Conservation (phyloP, 37 sponge, comb jelly and placozoan species). For the Lycopodina hypogea region DNA sequence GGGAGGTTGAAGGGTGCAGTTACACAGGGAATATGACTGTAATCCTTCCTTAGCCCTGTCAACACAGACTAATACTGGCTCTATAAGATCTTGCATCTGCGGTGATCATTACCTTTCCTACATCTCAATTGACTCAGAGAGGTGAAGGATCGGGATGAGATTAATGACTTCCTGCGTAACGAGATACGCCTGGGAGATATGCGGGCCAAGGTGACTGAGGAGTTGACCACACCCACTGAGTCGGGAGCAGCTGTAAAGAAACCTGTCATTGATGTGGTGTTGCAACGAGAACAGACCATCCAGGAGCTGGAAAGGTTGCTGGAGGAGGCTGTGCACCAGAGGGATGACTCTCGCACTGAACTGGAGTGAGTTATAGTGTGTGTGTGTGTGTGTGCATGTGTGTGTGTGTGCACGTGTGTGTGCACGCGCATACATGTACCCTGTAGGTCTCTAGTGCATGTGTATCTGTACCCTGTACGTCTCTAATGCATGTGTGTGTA, state of each 20-base stretch:
- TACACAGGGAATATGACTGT: too few relatives aligned
- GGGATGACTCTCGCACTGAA: constrained; percentile 3
- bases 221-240: background rate
- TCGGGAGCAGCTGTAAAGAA: background rate
- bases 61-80: too few relatives aligned
- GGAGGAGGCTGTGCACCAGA: constrained; percentile 11
- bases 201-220: constrained; percentile 12
- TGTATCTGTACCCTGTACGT: too few relatives aligned
- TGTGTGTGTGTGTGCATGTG: too few relatives aligned
- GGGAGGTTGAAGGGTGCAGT: too few relatives aligned
- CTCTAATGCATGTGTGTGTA: background rate
- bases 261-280: constrained; percentile 25
- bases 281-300: constrained; percentile 50
- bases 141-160: constrained; percentile 45
- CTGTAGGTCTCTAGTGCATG: background rate
- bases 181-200: constrained; percentile 43
- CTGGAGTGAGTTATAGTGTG: constrained; percentile 18
- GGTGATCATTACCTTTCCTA: too few relatives aligned
- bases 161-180: constrained; percentile 46
- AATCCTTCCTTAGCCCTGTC: too few relatives aligned
- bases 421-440: background rate
- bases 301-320: constrained; percentile 19
- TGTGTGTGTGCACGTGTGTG: background rate
- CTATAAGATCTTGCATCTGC: too few relatives aligned
- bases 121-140: constrained; percentile 7